A percentile compares a stretch with the other conserved stretches of the same genome.
phyloP scores from a whole-genome alignment of 2,888 invertebrate genomes.

The Serrognathus titanus region DNA sequence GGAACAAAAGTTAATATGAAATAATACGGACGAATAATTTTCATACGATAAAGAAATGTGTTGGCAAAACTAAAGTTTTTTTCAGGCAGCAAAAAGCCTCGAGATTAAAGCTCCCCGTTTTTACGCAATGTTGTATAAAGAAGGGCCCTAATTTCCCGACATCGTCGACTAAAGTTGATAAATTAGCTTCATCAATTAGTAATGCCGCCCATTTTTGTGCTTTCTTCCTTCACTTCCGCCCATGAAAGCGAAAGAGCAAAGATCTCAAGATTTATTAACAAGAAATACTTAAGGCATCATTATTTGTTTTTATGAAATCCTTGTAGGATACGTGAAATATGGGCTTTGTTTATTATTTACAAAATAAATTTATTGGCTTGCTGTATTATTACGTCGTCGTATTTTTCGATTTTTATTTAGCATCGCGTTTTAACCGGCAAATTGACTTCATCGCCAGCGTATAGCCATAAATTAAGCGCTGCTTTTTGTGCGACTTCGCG shows the following conservation, averaged over 20 bases:
- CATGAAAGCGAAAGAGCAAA: constrained; percentile 13
- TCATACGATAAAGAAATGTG: neutral
- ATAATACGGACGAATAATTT: neutral
- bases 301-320: constrained; percentile 19
- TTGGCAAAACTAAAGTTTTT: neutral
- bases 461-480: too few relatives aligned
- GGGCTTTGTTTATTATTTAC: too few relatives aligned
- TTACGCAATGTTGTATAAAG: constrained; percentile 27
- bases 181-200: constrained; percentile 34
- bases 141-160: constrained; percentile 31
- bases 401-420: too few relatives aligned
- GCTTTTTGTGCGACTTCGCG: too few relatives aligned
- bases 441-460: too few relatives aligned
- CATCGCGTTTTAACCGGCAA: too few relatives aligned
- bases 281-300: constrained; percentile 16
- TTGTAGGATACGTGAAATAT: too few relatives aligned
- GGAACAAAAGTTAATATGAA: too few relatives aligned
- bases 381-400: too few relatives aligned
- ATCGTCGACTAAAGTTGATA: constrained; percentile 32
- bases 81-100: constrained; percentile 17
- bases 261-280: constrained; percentile 20
- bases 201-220: constrained; percentile 28
- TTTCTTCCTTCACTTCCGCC: constrained; percentile 22
- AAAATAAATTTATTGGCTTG: too few relatives aligned
- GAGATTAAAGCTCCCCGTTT: constrained; percentile 27